Evolutionary conservation across 2,797 vertebrate genomes (phyloP).

Genomic region (Clarias laeviceps): DNA sequence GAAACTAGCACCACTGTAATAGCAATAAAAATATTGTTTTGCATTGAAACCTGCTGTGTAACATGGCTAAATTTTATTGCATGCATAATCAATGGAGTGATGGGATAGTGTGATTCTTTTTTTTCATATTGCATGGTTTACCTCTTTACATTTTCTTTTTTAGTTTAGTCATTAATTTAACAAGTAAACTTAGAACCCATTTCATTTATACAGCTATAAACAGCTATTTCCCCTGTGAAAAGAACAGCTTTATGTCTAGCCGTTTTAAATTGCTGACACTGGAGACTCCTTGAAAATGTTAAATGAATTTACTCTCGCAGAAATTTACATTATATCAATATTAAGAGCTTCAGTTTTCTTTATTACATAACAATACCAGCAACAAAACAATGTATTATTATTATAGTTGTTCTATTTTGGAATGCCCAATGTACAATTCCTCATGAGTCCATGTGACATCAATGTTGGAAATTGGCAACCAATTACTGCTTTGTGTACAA

Average conservation of each 20-base stretch:
- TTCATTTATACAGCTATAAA: neutral
- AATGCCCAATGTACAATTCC: neutral
- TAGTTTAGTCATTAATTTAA: neutral
- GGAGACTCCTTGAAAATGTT: neutral
- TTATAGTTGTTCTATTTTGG: neutral
- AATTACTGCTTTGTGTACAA: neutral
- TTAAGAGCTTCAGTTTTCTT: neutral
- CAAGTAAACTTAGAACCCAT: neutral
- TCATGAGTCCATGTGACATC: neutral
- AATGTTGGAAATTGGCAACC: neutral
- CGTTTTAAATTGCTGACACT: neutral
- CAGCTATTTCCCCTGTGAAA: neutral
- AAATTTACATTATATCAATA: neutral
- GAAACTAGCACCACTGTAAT: neutral
- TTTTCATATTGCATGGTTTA: neutral
- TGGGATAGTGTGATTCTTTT: neutral
- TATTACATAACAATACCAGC: neutral
- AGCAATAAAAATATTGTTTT: neutral
- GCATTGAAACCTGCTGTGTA: neutral
- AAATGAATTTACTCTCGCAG: neutral
- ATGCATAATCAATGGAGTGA: neutral
- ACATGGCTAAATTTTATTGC: neutral
- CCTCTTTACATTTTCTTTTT: neutral
- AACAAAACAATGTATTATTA: neutral
- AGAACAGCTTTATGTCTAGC: neutral